A percentile compares a stretch with the other conserved stretches of the same genome.
These are phyloP conservation scores for Timema podura DNA, from an alignment of 2,888 invertebrate species.

Conservation along the genomic window DNA sequence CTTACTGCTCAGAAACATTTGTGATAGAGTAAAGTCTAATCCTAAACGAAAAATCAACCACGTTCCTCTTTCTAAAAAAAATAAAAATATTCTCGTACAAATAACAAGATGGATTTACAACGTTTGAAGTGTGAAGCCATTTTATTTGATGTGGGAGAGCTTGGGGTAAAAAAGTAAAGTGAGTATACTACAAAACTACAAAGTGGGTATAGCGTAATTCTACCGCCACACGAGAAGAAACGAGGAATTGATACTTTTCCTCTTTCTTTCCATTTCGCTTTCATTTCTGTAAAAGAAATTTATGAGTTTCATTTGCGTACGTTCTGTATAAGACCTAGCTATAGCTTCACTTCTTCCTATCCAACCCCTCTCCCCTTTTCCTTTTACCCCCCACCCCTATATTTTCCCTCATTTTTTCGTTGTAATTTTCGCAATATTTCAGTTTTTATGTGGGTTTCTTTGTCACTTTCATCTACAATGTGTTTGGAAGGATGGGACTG, in stretches of 20 bases:
- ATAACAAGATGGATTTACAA: too few relatives aligned
- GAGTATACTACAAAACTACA: too few relatives aligned
- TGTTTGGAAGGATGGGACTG: conserved; percentile 19
- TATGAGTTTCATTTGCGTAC: conserved; percentile 31
- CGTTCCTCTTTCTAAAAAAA: too few relatives aligned
- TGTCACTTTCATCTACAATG: conserved; percentile 29
- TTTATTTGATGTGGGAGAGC: too few relatives aligned
- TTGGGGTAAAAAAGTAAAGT: too few relatives aligned
- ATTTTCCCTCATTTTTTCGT: conserved; percentile 24
- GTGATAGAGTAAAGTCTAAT: too few relatives aligned
- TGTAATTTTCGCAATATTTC: conserved; percentile 31
- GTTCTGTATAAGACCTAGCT: conserved; percentile 23
- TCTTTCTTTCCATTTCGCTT: conserved; percentile 23
- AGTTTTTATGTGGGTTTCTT: conserved; percentile 31
- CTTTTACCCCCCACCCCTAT: conserved; percentile 7
- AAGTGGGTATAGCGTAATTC: too few relatives aligned
- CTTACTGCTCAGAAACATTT: too few relatives aligned
- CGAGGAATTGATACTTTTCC: conserved; percentile 3
- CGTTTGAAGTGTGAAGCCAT: too few relatives aligned
- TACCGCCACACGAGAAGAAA: too few relatives aligned
- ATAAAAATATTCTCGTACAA: too few relatives aligned
- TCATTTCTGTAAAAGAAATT: conserved; percentile 26
- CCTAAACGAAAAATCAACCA: too few relatives aligned
- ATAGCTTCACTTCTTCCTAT: conserved; percentile 22
- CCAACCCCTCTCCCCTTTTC: conserved; percentile 13